phyloP scores from a whole-genome alignment of 2,797 vertebrate species.

The Gobio occitaniae region DNA sequence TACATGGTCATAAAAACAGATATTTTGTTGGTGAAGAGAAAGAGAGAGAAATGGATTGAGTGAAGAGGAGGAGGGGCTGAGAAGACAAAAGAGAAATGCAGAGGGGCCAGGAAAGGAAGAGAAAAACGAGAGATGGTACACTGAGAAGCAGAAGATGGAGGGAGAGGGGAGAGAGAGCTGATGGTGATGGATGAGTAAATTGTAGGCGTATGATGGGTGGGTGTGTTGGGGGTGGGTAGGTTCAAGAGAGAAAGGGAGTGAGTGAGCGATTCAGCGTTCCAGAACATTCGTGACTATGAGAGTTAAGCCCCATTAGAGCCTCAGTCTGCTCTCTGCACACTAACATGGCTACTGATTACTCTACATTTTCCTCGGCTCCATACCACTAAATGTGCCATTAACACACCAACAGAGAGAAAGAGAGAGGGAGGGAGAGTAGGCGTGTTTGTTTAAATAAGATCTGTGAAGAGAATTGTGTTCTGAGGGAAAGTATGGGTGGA shows the following conservation, averaged over 20 bases:
- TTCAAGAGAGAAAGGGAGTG: conserved; percentile 11
- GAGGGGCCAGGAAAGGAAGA: conserved; percentile 49
- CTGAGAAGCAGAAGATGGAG: conserved; percentile 74
- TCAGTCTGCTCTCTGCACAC: conserved; percentile 60
- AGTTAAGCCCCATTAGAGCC: conserved; percentile 70
- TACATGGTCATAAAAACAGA: neutral
- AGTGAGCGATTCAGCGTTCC: conserved; percentile 20
- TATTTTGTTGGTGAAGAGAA: conserved; percentile 45
- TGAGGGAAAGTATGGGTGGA: too few relatives aligned
- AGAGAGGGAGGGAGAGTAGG: conserved; percentile 1
- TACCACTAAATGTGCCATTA: conserved; percentile 74
- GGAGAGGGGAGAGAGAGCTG: conserved; percentile 67
- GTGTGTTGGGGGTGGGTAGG: conserved; percentile 4
- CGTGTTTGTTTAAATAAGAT: neutral
- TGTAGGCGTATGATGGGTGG: conserved; percentile 65
- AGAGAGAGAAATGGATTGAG: conserved; percentile 60
- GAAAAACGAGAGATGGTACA: conserved; percentile 72
- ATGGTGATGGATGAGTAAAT: conserved; percentile 81
- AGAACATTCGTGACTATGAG: conserved; percentile 13
- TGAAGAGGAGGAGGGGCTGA: conserved; percentile 48
- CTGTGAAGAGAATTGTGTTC: neutral
- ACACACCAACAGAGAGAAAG: conserved; percentile 61
- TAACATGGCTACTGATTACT: conserved; percentile 73
- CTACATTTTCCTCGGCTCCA: conserved; percentile 74
- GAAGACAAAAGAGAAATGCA: conserved; percentile 69